Base-by-base conservation (phyloP, 2,113 vertebrate species). In the Thalassarche chlororhynchos region DNA sequence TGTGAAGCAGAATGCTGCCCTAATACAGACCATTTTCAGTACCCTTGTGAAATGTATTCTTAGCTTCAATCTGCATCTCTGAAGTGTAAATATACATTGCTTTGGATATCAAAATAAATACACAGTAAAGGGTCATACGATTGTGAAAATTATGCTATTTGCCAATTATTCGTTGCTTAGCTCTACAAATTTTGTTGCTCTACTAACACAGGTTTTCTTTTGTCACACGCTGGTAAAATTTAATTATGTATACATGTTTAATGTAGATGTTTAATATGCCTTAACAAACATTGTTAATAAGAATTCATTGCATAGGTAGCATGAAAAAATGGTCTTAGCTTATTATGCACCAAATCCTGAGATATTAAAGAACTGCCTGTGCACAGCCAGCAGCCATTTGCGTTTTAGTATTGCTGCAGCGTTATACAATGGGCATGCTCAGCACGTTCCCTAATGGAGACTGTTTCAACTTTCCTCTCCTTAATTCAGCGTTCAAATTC, bases 301-400 rank as follows among this genome's bases (percentile, higher is more conserved):
- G 70, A 88, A 80, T 62, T 77, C 66, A 80, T 14, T 2, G 2
- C 19, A 77, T 9, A 72, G 28, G 49, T 38, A 46, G 70, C 49
- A 85, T 25, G 42, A 71, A 51, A 74, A 80, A 94, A 89, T 20
- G 25, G 29, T 68, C 80, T 71, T 21, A 91, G 89, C n/a, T 78
- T 85, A 70, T 51, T 62, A 83, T n/a, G 71, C 58, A 90, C 34
- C 66, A 88, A 90, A 93, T 65, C 31, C 49, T 72, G 61, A 60
- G 86, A 38, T 87, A 80, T 6, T 90, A 55, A 89, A 87, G 93
- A 66, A 36, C 74, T 84, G 91, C 20, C 81, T 77, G 90, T 26
- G 87, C 95, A 77, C 40, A 88, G 92, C 87, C 90, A 94, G 93
- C 96, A 97, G 93, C 93, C 93, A 97, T 97, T 97, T 97, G 92